These are phyloP conservation scores for Radopholus similis DNA, from an alignment of 1,140 invertebrate species.

Conservation along the genomic window DNA sequence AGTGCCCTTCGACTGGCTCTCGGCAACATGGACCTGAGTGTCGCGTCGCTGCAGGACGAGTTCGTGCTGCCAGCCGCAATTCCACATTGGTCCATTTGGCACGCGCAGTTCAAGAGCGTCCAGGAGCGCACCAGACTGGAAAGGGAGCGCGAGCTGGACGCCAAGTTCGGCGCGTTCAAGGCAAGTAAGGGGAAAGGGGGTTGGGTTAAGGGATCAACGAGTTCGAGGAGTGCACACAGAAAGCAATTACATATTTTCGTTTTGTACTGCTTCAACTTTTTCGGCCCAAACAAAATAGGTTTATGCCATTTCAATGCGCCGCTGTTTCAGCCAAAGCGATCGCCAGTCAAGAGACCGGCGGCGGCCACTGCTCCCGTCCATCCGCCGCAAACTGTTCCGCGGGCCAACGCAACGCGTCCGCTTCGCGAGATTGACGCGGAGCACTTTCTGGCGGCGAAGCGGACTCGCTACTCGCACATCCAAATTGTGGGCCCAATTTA, in stretches of 20 bases:
- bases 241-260: no score
- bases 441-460: background rate
- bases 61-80: constrained; percentile 20
- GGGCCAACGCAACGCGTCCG: background rate
- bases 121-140: background rate
- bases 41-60: constrained; percentile 3
- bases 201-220: no score
- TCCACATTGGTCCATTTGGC: constrained; percentile 28
- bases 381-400: background rate
- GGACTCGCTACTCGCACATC: constrained; percentile 2
- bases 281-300: no score
- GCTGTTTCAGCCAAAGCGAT: constrained; percentile 3
- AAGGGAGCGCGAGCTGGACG: background rate
- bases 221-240: no score
- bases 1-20: constrained; percentile 20
- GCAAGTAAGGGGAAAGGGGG: no score
- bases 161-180: constrained; percentile 20
- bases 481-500: background rate
- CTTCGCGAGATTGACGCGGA: background rate
- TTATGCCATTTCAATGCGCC: no score
- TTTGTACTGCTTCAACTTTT: background rate
- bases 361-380: no score
- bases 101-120: background rate
- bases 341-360: background rate
- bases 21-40: constrained; percentile 10